These are phyloP conservation scores for Myiozetetes cayanensis DNA, from an alignment of 2,113 vertebrate species.

Conservation along the genomic window DNA sequence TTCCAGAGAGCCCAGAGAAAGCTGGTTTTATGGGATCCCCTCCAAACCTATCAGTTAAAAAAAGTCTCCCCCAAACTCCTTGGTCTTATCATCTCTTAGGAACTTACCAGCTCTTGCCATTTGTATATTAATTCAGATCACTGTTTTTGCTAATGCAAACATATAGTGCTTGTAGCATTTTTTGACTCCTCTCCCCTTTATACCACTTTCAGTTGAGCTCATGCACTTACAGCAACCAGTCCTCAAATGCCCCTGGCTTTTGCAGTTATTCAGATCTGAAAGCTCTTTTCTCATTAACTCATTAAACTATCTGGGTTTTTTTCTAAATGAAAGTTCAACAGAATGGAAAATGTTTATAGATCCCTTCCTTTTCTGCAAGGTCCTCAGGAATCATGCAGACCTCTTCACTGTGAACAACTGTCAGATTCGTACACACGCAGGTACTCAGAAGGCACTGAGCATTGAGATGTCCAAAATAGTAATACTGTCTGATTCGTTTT, in stretches of 20 bases:
- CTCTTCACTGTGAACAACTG: not conserved
- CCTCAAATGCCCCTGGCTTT: not conserved
- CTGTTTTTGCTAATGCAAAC: not conserved
- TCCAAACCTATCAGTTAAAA: not conserved
- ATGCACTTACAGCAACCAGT: not conserved
- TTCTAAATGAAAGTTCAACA: constrained; percentile 1
- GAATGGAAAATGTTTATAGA: not conserved
- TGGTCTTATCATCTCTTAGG: not conserved
- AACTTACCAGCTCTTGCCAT: not conserved
- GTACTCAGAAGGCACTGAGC: not conserved
- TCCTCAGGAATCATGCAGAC: not conserved
- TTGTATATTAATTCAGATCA: not conserved
- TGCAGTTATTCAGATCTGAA: not conserved
- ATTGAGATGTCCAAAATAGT: not conserved
- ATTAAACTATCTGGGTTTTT: not conserved
- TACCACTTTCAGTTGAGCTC: not conserved
- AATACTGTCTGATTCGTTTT: constrained; percentile 16
- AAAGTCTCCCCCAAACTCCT: not conserved
- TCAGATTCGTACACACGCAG: not conserved
- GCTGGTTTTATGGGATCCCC: not conserved
- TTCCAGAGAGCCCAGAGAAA: not conserved
- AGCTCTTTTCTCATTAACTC: constrained; percentile 4
- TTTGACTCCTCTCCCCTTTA: not conserved
- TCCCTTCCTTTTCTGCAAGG: not conserved
- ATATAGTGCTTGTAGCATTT: not conserved